A percentile compares a stretch with the other conserved stretches of the same genome.
Conservation (phyloP, 2,113 vertebrate species). For the Chaetodon auriga region DNA sequence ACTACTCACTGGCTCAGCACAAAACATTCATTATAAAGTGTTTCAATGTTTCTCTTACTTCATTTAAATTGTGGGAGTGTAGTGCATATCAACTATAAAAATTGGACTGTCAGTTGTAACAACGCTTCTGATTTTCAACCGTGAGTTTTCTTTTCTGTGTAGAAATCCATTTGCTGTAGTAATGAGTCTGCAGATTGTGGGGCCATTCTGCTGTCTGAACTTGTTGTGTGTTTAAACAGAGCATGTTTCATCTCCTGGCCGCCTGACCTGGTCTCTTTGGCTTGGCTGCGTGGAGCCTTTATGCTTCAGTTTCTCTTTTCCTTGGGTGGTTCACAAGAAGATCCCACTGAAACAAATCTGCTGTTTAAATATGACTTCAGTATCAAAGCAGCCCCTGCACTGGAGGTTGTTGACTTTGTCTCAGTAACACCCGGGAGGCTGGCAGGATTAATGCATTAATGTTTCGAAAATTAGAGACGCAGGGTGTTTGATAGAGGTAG, state of each 20-base stretch:
- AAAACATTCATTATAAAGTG: not conserved
- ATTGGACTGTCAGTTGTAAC: constrained; percentile 5
- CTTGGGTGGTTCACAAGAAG: constrained; percentile 60
- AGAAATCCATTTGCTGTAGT: not conserved
- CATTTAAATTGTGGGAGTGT: not conserved
- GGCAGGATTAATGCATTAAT: constrained; percentile 45
- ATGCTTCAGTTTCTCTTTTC: constrained; percentile 63
- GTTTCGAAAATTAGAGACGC: constrained; percentile 60
- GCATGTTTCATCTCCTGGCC: constrained; percentile 37
- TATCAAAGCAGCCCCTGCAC: constrained; percentile 45
- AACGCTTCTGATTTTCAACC: not conserved
- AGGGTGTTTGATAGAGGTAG: constrained; percentile 52
- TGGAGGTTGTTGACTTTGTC: constrained; percentile 57
- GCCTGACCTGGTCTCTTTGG: constrained; percentile 32
- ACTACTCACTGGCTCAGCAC: not conserved
- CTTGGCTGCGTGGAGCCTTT: constrained; percentile 9
- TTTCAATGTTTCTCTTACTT: constrained; percentile 5
- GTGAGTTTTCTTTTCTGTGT: not conserved
- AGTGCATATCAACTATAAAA: not conserved
- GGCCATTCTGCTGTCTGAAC: not conserved
- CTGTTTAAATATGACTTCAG: constrained; percentile 53
- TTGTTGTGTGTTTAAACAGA: constrained; percentile 15
- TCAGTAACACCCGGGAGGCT: constrained; percentile 27
- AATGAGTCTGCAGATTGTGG: constrained; percentile 14
- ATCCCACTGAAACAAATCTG: constrained; percentile 47